These are phyloP conservation scores for Rhinoderma darwinii DNA, from an alignment of 2,113 vertebrate genomes.

Conservation along the genomic window DNA sequence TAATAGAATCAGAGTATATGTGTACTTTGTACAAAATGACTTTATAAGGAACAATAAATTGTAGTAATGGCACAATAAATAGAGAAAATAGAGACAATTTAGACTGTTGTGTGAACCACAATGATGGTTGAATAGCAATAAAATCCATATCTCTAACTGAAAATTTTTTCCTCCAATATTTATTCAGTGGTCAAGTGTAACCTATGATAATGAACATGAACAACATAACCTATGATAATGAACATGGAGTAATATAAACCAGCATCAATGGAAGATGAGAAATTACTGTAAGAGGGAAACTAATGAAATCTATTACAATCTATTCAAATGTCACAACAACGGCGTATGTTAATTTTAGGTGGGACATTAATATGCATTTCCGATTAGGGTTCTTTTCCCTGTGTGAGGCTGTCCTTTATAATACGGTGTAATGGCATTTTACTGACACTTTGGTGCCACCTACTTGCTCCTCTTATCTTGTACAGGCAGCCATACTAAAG, in stretches of 20 bases:
- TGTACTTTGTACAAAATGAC: no score
- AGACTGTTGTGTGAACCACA: no score
- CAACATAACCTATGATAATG: no score
- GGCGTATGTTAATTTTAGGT: not conserved
- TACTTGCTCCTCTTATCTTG: constrained; percentile 42
- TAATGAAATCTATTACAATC: not conserved
- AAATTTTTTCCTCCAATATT: no score
- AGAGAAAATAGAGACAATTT: no score
- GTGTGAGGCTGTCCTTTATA: constrained; percentile 6
- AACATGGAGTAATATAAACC: not conserved
- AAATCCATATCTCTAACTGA: no score
- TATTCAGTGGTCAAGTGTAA: no score
- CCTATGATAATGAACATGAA: not conserved
- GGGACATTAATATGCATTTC: constrained; percentile 10
- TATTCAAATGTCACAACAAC: not conserved
- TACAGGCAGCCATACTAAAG: constrained; percentile 33
- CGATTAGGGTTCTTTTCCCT: not conserved
- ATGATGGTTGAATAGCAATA: no score
- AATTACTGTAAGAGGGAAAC: not conserved
- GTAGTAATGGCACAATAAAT: no score
- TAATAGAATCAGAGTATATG: not conserved
- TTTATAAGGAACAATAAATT: no score
- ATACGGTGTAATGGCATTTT: constrained; percentile 12
- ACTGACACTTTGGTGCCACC: constrained; percentile 14
- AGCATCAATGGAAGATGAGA: not conserved